phyloP scores from a whole-genome alignment of 2,113 vertebrate genomes.

The Heterocephalus glaber region DNA sequence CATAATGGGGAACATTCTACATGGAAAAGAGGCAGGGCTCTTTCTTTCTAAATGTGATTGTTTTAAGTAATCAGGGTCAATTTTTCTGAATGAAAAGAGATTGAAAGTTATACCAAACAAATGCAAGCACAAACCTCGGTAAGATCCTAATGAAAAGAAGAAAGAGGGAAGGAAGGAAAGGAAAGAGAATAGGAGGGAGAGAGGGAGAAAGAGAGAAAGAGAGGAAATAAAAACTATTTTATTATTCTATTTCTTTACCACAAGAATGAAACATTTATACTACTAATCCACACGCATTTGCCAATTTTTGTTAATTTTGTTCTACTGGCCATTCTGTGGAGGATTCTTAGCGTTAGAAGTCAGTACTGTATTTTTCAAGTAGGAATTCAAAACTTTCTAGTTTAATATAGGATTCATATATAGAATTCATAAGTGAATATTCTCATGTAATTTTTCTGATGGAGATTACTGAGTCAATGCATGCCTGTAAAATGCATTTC shows the following conservation, averaged over 20 bases:
- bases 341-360: neutral
- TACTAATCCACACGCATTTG: neutral
- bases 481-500: neutral
- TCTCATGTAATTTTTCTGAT: slow-evolving; percentile 26
- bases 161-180: neutral
- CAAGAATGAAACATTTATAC: neutral
- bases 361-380: neutral
- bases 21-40: neutral
- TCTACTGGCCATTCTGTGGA: neutral
- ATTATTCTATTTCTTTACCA: neutral
- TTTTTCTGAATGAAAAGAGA: neutral
- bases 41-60: neutral
- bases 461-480: neutral
- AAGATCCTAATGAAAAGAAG: neutral
- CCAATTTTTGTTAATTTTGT: neutral
- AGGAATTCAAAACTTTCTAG: slow-evolving; percentile 34
- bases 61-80: neutral
- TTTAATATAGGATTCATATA: neutral
- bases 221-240: neutral
- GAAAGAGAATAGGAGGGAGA: rapidly evolving
- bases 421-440: slow-evolving; percentile 13
- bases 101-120: neutral
- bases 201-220: neutral
- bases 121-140: neutral
- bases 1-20: neutral